Evolutionary conservation across 2,888 invertebrate species (phyloP), one percentile per base, ranked within the genome.

Genomic region (Glaucopsyche alexis): DNA sequence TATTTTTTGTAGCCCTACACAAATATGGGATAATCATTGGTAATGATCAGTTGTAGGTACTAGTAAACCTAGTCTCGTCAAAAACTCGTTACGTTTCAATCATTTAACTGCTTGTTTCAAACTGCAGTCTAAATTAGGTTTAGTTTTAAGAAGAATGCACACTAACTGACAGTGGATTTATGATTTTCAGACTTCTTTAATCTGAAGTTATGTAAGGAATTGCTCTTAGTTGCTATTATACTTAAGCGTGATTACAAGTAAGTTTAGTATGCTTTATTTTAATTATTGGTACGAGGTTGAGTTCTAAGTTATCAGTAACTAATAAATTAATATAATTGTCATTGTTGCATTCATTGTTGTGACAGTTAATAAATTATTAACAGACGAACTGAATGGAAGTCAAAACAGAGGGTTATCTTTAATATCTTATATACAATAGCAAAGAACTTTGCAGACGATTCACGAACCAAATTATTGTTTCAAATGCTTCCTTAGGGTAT

Each of bases 51-150:
- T n/a, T n/a, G n/a, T n/a, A n/a, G n/a, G n/a, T 29, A 29, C 29
- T 3, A 29, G 29, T 29, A 29, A 29, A 60, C 29, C 60, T 60
- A 29, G 29, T 60, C 13, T 60, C 60, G 60, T 60, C 60, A 60
- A 60, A 60, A 60, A 29, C 60, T 60, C 60, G 29, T 60, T 60
- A 60, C 13, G 29, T 60, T 38, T 38, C 29, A 60, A 60, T 60
- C 29, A 38, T 60, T 38, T 29, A 60, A 38, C 60, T 19, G 13
- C 60, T 55, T 60, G 60, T 60, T 55, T 29, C 60, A 60, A 11
- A 19, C 55, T 60, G 29, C 60, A 60, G 13, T 29, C 29, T 38
- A 29, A 60, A 60, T 60, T 60, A 60, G 60, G 2, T 38, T 14
- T 14, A 11, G 14, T 14, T 38, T 6, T 38, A 60, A 60, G 60